Base-by-base conservation (phyloP, 2,888 invertebrate genomes). In the Frankliniella intonsa region DNA sequence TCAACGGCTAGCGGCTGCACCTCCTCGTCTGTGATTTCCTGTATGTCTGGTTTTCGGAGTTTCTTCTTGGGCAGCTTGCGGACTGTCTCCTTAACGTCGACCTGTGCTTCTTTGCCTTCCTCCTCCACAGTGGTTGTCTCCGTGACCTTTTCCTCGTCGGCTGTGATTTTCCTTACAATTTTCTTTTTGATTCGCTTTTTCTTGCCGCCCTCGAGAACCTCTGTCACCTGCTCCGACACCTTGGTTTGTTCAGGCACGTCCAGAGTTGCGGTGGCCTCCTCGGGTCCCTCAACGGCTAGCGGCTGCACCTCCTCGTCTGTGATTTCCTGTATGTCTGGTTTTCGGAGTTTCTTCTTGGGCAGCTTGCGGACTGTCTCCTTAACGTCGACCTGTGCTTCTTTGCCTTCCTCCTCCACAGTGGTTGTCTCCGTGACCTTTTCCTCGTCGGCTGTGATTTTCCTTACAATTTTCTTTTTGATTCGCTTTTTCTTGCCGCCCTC, bases 201-300 rank as follows among this genome's bases (percentile, higher is more conserved):
- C 82, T 38, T 83, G 27, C 80, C 81, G 83, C 87, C 84, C 84
- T 88, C 87, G 79, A 88, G 86, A 84, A 90, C 88, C 83, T 88
- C 88, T 82, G 88, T 86, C 85, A 89, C 85, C 84, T 90, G 86
- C 87, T 88, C 85, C 85, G 87, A 88, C 22, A 81, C 55, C 69
- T 82, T 82, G 22, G 81, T 27, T 0, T 82, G 80, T 62, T 83
- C 83, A 12, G 55, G 9, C 14, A 5, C 12, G 12, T 55, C 51
- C 51, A 51, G 9, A 11, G 51, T 51, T 9, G 51, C 51, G 51
- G 51, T 51, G 10, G 51, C 51, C 51, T 51, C 51, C 9, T 51
- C 51, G 9, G 51, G 51, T 51, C 14, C 10, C 14, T 51, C 51
- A 14, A 51, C 14, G 51, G 51, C 10, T 14, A 51, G 51, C 14